Base-by-base conservation (phyloP, 2,797 vertebrate genomes). In the Cossypha heuglini region DNA sequence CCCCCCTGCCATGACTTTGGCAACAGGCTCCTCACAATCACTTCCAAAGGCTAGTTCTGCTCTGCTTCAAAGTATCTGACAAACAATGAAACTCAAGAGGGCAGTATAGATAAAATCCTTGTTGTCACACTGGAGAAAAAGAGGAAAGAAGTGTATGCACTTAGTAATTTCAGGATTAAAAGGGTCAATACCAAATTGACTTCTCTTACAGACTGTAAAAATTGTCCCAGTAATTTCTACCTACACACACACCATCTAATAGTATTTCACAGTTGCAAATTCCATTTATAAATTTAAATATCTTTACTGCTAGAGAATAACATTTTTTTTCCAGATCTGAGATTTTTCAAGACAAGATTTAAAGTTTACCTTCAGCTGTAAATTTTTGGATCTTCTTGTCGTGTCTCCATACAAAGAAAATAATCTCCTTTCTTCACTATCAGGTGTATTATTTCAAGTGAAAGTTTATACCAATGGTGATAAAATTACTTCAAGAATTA, bases 121-220 rank as follows among this genome's bases (percentile, higher is more conserved):
- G 0, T 16, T 54, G 61, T 6, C 4, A 0, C 2, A 3, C 15
- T 24, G 3, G 3, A 72, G 21, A 13, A 74, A 62, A 58, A 54
- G 7, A 74, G 10, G 16, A 26, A 75, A 64, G 62, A 64, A 51
- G 5, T 11, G 8, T 7, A 75, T 26, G 20, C 2, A n/a, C 4
- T 59, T 62, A 48, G 0, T 43, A 25, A 75, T 63, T 72, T 54
- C 49, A 93, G n/a, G 29, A 43, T 49, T 77, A 77, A 73, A 68
- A 69, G 12, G 8, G 8, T 58, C 52, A 66, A 73, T 74, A 66
- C 11, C 2, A 38, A 49, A 71, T 1, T 81, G 35, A 71, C 13
- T 67, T 7, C 18, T 29, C 16, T 66, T 51, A 69, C 13, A 69
- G 21, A 46, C 14, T 38, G 11, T 8, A 57, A 61, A 69, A 73